Evolutionary conservation across 2,113 vertebrate genomes (phyloP).

Genomic region (Pygoscelis adeliae): DNA sequence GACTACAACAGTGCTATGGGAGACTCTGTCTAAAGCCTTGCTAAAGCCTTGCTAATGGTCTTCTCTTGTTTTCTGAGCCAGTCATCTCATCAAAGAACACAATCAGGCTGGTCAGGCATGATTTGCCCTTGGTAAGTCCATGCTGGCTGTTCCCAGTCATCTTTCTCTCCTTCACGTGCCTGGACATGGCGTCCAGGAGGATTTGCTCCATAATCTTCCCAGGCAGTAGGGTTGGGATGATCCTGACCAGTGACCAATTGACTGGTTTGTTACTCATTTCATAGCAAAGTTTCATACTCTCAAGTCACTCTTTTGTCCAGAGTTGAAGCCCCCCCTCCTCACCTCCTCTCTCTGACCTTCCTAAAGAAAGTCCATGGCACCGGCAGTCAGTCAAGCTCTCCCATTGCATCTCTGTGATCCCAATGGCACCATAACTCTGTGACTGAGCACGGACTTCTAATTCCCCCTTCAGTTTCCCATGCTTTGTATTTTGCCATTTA

Average conservation of each 20-base stretch:
- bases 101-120: neutral
- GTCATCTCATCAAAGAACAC: neutral
- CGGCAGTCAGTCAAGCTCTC: neutral
- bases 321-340: rapidly evolving
- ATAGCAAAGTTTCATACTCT: neutral
- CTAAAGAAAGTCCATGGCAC: neutral
- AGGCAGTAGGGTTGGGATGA: neutral
- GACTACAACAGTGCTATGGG: neutral
- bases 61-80: neutral
- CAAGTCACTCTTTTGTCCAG: neutral
- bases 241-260: neutral
- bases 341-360: neutral
- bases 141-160: neutral
- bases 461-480: neutral
- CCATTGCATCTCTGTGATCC: neutral
- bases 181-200: neutral
- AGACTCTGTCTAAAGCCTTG: neutral
- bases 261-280: neutral
- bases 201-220: neutral
- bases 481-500: neutral
- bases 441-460: neutral
- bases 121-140: neutral
- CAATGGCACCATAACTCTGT: neutral
- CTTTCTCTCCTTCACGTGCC: neutral
- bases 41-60: neutral